Evolutionary conservation across 2,888 invertebrate species (phyloP).

Genomic region (Metacarcinus magister): DNA sequence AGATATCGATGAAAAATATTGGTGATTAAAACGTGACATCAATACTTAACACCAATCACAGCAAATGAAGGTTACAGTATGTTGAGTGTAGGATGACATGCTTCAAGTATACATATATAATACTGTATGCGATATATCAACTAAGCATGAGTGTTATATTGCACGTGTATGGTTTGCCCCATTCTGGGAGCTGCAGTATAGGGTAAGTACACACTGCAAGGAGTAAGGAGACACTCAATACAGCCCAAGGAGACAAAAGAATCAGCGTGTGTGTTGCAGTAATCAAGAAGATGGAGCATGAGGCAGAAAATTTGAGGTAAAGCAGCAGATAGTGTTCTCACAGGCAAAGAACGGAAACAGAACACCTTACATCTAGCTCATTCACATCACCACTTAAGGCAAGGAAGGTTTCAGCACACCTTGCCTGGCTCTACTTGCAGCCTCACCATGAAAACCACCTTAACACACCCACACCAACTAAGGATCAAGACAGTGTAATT

Average conservation of each 20-base stretch:
- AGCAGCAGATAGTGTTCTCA: not conserved
- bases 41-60: not conserved
- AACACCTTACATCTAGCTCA: not conserved
- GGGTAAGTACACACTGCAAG: constrained; percentile 3
- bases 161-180: not conserved
- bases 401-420: not conserved
- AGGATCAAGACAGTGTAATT: not conserved
- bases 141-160: not conserved
- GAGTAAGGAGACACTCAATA: not conserved
- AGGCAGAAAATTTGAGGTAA: not conserved
- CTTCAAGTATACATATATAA: not conserved
- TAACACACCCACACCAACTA: not conserved
- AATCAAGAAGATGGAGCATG: not conserved
- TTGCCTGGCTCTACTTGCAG: not conserved
- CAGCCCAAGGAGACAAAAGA: not conserved
- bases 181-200: not conserved
- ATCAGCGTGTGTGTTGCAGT: not conserved
- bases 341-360: not conserved
- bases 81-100: not conserved
- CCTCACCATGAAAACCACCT: not conserved
- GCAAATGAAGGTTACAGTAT: not conserved
- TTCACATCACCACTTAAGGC: not conserved
- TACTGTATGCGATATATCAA: not conserved
- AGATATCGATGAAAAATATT: not conserved
- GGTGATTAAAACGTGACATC: not conserved